Evolutionary conservation across 2,797 vertebrate genomes (phyloP).

Genomic region (Poecilia wingei): DNA sequence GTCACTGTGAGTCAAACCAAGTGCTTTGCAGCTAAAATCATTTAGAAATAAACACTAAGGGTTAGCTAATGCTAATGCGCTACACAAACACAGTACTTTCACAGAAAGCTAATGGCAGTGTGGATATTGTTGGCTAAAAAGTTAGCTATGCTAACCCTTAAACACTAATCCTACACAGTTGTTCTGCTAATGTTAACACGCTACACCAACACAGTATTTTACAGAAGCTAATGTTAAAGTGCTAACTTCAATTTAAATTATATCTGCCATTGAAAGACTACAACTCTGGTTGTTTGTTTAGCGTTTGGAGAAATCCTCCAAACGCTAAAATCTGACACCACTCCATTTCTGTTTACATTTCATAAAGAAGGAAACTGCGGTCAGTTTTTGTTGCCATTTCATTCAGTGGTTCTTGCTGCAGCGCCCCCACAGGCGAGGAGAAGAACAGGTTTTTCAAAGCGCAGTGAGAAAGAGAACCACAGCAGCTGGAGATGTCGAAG

Average conservation of each 20-base stretch:
- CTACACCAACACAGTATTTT: background rate
- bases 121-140: background rate
- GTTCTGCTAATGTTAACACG: background rate
- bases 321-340: no score
- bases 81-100: background rate
- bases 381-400: no score
- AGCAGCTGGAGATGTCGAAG: no score
- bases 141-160: background rate
- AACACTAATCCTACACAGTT: background rate
- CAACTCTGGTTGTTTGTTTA: no score
- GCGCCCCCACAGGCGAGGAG: no score
- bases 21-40: conserved; percentile 6
- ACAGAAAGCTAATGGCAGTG: background rate
- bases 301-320: no score
- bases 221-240: background rate
- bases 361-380: no score
- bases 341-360: no score
- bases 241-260: background rate
- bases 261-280: no score
- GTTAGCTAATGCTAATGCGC: background rate
- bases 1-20: conserved; percentile 35
- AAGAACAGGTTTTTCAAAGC: no score
- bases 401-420: no score
- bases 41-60: conserved; percentile 13
- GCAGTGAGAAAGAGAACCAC: no score